Evolutionary conservation across 2,113 vertebrate genomes (phyloP).

Genomic region (Taxidea taxus): DNA sequence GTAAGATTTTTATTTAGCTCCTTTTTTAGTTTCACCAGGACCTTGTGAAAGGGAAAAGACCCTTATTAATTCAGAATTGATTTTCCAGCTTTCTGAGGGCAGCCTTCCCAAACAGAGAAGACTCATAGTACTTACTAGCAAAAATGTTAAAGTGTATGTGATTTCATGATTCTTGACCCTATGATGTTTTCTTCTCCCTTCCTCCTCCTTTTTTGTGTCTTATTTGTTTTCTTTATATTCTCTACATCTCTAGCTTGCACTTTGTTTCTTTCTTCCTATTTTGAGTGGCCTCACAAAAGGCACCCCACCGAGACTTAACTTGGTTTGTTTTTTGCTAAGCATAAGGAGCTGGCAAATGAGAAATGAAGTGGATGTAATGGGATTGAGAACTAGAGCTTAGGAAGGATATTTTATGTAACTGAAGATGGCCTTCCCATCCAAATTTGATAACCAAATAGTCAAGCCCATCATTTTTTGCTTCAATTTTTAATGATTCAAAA

Average conservation of each 20-base stretch:
- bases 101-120: neutral
- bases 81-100: neutral
- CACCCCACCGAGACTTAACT: constrained; percentile 57
- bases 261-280: constrained; percentile 44
- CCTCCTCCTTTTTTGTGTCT: neutral
- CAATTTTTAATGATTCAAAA: constrained; percentile 46
- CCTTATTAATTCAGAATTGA: neutral
- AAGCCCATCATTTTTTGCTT: neutral
- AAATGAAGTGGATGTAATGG: constrained; percentile 24
- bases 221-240: constrained; percentile 39
- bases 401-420: constrained; percentile 24
- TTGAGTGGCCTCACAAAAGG: constrained; percentile 56
- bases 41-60: neutral
- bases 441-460: constrained; percentile 39
- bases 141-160: neutral
- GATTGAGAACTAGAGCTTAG: neutral
- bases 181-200: neutral
- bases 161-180: neutral
- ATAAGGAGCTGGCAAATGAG: constrained; percentile 4
- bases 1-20: neutral
- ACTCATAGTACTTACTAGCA: neutral
- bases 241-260: neutral
- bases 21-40: neutral
- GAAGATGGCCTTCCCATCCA: neutral
- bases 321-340: constrained; percentile 62